Evolutionary conservation across 1,140 invertebrate species (phyloP), one percentile per base, ranked within the genome.

Genomic region (Drosophila pruinosa): DNA sequence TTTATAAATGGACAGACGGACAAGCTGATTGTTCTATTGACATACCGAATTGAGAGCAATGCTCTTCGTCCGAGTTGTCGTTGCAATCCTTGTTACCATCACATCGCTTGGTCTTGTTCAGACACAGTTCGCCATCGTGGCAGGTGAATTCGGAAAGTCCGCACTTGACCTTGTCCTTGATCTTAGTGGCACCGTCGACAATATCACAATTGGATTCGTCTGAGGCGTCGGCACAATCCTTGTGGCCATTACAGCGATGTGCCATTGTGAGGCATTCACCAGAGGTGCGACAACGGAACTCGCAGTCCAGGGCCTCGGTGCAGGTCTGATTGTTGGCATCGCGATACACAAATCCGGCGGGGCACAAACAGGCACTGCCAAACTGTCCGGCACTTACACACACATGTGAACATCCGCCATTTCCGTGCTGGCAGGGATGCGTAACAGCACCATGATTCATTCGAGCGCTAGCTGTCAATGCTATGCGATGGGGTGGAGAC

Each of bases 1-100:
- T 39, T 14, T 6, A 6, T n/a, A n/a, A n/a, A n/a, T n/a, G n/a
- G n/a, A n/a, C n/a, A n/a, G n/a, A n/a, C n/a, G n/a, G n/a, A n/a
- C n/a, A n/a, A n/a, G n/a, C n/a, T n/a, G n/a, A n/a, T n/a, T n/a
- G 39, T 17, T 19, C 41, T 43, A 4, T 8, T 0, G 8, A 56
- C 81, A 79, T 82, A 91, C 92, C 74, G 48, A 91, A 83, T 57
- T 91, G 64, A 62, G 90, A 36, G 76, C 94, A 97, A 41, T 94
- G 92, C 6, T 93, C 85, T 83, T 97, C 97, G 75, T 97, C 96
- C 1, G 95, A 95, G 26, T 93, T 93, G 83, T 97, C 96, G 2
- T 90, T 78, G 78, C 97, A 98, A 83, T 98, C 95, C 36, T 92
- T 92, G n/a, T 93, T 82, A 0, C 93, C 93, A 90, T 98, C 94